Base-by-base conservation (phyloP, 2,888 invertebrate genomes). In the Zygothrica quintamaculata region DNA sequence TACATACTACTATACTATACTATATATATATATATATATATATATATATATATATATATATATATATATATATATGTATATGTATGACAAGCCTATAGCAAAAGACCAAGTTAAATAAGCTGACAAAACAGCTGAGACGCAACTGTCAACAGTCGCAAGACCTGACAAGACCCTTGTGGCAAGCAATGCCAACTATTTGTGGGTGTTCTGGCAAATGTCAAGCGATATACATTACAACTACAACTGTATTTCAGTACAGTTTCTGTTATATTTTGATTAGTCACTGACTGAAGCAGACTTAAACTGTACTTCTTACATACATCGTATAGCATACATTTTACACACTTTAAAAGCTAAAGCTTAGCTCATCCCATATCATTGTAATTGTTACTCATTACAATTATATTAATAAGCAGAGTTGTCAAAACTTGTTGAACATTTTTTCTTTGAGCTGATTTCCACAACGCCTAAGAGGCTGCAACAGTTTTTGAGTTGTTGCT, bases 31-130 rank as follows among this genome's bases (percentile, higher is more conserved):
- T 25, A 26, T 3, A 7, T 39, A n/a, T 26, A 37, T 5, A 9
- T 3, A 8, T 29, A n/a, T 8, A 11, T 33, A 37, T 34, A 26
- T 31, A 12, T 39, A 18, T 39, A n/a, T 13, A 29, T 9, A 12
- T 8, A 12, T 29, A 15, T 8, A 11, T 33, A 15, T 22, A 13
- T 31, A 12, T 39, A 26, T 26, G 18, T 8, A n/a, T 13, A 52
- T 8, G 9, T 13, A 52, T 57, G 42, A 8, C 50, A 37, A 39
- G 57, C 70, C 74, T 64, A 47, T 42, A 52, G 68, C 53, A 55
- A n/a, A n/a, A 61, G 61, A 22, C 73, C 46, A 55, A 72, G 47
- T 74, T 74, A 84, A 80, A 84, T 71, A 84, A 73, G 68, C 79
- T 81, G 87, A 75, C 80, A 84, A 39, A 12, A 25, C 74, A 47